These are phyloP conservation scores for Gallirallus australis DNA, from an alignment of 2,797 vertebrate species.

Conservation along the genomic window DNA sequence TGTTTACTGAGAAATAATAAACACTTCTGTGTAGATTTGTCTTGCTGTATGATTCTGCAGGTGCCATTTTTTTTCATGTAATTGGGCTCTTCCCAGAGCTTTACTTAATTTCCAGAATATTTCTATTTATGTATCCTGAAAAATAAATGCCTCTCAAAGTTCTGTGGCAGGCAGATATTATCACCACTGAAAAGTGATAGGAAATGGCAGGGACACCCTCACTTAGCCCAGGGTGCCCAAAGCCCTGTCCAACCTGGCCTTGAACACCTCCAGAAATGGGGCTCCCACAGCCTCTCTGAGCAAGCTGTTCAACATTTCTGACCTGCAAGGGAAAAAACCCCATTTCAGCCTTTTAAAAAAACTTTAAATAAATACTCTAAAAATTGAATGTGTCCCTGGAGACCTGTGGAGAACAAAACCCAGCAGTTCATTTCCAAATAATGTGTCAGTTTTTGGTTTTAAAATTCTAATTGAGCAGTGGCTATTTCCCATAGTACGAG, in stretches of 20 bases:
- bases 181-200: neutral
- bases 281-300: neutral
- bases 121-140: neutral
- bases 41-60: neutral
- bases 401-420: neutral
- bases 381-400: neutral
- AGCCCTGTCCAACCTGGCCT: too few relatives aligned
- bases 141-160: neutral
- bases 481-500: neutral
- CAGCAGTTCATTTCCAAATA: neutral
- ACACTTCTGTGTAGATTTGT: neutral
- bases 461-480: neutral
- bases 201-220: neutral
- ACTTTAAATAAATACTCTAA: neutral
- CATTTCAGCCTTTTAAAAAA: neutral
- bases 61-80: neutral
- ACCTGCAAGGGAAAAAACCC: neutral
- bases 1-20: slow-evolving; percentile 16
- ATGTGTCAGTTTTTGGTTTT: neutral
- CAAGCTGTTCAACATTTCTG: neutral
- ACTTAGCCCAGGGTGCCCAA: too few relatives aligned
- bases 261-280: too few relatives aligned
- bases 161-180: neutral
- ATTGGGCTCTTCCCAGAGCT: neutral
- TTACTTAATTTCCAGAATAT: neutral